Base-by-base conservation (phyloP, 2,888 invertebrate genomes). In the Micoletzkya japonica region DNA sequence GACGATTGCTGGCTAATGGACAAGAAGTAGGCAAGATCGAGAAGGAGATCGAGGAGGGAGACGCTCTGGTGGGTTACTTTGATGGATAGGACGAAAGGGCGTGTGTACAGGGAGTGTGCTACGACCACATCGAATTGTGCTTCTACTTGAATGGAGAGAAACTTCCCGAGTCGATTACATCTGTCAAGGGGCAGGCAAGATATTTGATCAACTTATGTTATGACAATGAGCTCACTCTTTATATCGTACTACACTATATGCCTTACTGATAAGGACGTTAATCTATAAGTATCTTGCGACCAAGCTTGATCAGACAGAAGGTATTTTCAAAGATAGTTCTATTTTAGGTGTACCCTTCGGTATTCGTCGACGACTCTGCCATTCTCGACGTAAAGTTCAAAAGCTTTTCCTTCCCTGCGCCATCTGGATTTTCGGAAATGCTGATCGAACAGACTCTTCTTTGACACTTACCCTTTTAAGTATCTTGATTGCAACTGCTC, bases 381-480 rank as follows among this genome's bases (percentile, higher is more conserved):
- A 95, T 97, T 80, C 87, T 98, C 88, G 98, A 98, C 87, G 91
- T 95, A 76, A 91, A 94, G 83, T 90, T 97, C 86, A 93, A 93
- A 80, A 92, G 92, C 86, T 95, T 96, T 86, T 90, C 90, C 77
- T 91, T 92, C 86, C 90, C 91, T 0, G 91, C 92, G 49, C 87
- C 87, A 2, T 86, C 88, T 0, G 88, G 90, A 64, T 96, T 95
- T 50, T 96, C 92, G 86, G 95, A 95, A 82, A 92, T 92, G 87
- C 95, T 97, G 77, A 93, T 97, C 92, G 97, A 97, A 87, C 95
- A 97, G 87, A 95, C 95, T 2, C 89, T 97, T 68, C 91, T 97
- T 79, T 97, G 92, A 79, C 2, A 34, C 36, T n/a, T 24, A 6
- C 26, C 39, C 28, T 17, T 24, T 24, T 59, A 24, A 30, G 28